Evolutionary conservation across 2,113 vertebrate genomes (phyloP).

Genomic region (Irena cyanogastra): DNA sequence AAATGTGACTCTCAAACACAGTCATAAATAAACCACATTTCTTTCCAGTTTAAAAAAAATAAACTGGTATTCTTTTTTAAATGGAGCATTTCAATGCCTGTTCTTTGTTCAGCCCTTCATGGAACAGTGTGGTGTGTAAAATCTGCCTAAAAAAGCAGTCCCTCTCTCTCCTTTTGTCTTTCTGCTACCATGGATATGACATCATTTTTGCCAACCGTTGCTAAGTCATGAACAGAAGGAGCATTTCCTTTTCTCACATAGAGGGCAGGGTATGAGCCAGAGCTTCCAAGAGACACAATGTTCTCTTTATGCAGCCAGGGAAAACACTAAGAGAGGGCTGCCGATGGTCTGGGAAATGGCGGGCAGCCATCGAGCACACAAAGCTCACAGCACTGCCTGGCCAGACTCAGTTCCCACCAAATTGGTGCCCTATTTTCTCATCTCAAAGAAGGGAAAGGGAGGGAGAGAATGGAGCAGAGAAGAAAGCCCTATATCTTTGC

Average conservation of each 20-base stretch:
- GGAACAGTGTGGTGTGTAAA: not conserved
- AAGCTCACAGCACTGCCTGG: not conserved
- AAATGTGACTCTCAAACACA: not conserved
- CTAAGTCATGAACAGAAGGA: slow-evolving; percentile 31
- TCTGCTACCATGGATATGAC: slow-evolving; percentile 68
- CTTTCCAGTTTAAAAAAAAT: not conserved
- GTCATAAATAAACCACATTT: not conserved
- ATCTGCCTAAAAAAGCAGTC: not conserved
- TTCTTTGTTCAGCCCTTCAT: slow-evolving; percentile 1
- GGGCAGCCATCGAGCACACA: slow-evolving; percentile 2
- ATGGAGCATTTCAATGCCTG: not conserved
- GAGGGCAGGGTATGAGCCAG: slow-evolving; percentile 13
- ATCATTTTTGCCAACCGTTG: slow-evolving; percentile 59
- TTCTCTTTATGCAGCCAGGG: slow-evolving; percentile 37
- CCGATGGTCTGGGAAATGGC: slow-evolving; percentile 55
- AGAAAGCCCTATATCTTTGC: not conserved
- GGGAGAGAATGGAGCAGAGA: not conserved
- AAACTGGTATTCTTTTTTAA: not conserved
- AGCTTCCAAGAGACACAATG: slow-evolving; percentile 34
- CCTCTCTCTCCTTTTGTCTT: not conserved
- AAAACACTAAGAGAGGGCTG: slow-evolving; percentile 4
- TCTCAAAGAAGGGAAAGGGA: slow-evolving; percentile 5
- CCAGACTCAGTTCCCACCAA: not conserved
- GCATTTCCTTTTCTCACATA: slow-evolving; percentile 45
- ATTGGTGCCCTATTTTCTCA: slow-evolving; percentile 32